A percentile compares a stretch with the other conserved stretches of the same genome.
Conservation (phyloP, 1,140 invertebrate genomes). For the Heliconius melpomene region DNA sequence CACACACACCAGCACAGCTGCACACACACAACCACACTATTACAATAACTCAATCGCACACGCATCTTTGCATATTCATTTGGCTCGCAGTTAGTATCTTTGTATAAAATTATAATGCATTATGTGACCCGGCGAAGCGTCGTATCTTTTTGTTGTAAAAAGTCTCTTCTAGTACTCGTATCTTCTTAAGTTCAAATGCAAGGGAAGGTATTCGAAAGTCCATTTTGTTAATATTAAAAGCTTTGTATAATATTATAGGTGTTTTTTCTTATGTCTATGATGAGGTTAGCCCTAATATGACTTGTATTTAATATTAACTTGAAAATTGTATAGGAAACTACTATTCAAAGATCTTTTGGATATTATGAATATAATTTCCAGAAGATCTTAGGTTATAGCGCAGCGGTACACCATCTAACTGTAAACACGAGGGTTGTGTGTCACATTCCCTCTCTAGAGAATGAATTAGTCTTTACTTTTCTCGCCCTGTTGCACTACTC, state of each 20-base stretch:
- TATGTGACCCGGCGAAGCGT: constrained; percentile 58
- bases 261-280: no score
- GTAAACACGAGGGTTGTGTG: no score
- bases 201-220: background rate
- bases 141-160: constrained; percentile 36
- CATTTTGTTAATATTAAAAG: background rate
- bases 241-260: background rate
- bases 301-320: no score
- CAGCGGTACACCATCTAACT: no score
- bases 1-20: constrained; percentile 35
- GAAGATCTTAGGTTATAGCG: no score
- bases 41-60: constrained; percentile 77
- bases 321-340: no score
- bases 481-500: no score
- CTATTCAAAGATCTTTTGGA: no score
- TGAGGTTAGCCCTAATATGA: no score
- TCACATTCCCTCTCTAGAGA: no score
- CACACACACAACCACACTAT: constrained; percentile 49
- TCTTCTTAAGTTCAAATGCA: background rate
- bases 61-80: constrained; percentile 78
- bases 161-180: constrained; percentile 23
- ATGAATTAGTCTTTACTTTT: no score
- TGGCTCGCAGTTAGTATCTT: constrained; percentile 74
- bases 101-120: constrained; percentile 80
- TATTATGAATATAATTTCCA: no score